These are phyloP conservation scores for Siderastrea radians DNA, from an alignment of 92 coral and sea anemone species.

Conservation along the genomic window DNA sequence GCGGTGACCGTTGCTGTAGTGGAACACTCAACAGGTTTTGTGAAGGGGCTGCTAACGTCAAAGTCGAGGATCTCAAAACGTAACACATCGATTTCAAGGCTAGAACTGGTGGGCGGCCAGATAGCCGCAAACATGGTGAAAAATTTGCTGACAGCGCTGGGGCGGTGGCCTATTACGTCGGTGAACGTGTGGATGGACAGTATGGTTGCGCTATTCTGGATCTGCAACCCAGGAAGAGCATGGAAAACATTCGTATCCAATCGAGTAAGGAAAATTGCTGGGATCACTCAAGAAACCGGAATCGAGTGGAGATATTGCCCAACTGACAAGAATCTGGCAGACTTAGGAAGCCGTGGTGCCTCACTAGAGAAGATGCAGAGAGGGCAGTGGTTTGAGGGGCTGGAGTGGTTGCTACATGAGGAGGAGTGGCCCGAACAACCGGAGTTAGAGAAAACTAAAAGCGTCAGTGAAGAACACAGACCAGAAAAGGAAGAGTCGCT, in stretches of 20 bases:
- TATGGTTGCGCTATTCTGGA: too few relatives aligned
- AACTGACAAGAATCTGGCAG: too few relatives aligned
- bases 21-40: constrained; percentile 52
- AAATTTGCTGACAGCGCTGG: constrained; percentile 48
- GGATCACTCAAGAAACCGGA: too few relatives aligned
- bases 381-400: constrained; percentile 63
- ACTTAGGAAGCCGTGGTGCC: too few relatives aligned
- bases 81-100: constrained; percentile 57
- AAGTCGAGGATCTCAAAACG: constrained; percentile 71
- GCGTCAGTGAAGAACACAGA: constrained; percentile 42
- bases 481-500: constrained; percentile 26
- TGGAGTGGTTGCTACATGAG: constrained; percentile 64
- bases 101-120: constrained; percentile 57
- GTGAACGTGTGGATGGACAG: too few relatives aligned
- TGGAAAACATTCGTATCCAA: too few relatives aligned
- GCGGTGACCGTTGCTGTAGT: constrained; percentile 63
- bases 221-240: too few relatives aligned
- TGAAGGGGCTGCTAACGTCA: constrained; percentile 16
- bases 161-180: constrained; percentile 13
- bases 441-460: constrained; percentile 24
- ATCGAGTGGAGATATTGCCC: too few relatives aligned
- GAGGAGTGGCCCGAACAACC: constrained; percentile 79
- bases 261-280: too few relatives aligned
- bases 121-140: constrained; percentile 69
- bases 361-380: too few relatives aligned